Evolutionary conservation across 2,888 invertebrate genomes (phyloP), one percentile per base, ranked within the genome.

Genomic region (Pollenia griseotomentosa): DNA sequence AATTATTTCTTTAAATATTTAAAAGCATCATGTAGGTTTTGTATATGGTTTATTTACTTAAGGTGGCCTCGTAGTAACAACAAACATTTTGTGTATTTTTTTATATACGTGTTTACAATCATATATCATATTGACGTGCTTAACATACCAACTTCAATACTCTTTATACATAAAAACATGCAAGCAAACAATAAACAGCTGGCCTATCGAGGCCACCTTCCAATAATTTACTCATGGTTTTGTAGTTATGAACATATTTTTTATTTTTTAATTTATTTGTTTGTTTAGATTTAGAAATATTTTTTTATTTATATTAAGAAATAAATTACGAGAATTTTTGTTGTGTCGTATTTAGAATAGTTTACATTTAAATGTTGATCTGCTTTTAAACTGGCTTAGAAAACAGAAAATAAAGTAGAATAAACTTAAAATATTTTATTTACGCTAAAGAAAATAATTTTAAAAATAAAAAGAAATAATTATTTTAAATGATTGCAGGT

Each of bases 271-370:
- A 10, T 2, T 59, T 42, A 46, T 71, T 75, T 40, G n/a, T 70
- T 75, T 53, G 16, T 61, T 63, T 46, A 59, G 65, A 40, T 84
- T 74, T 79, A 79, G 66, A 84, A 53, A 44, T 83, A 71, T 83
- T 70, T 66, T 7, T 16, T 48, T 59, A 12, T 78, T 66, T 71
- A 63, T 61, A 11, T 73, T 73, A 81, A 73, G 84, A 84, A 84
- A 87, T 87, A 87, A 87, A 84, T 86, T 86, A 84, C 61, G 83
- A 77, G 80, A 33, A 33, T 33, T 33, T 70, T 61, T 74, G 6
- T 57, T 23, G 71, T 61, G 33, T 65, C 65, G 16, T 63, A 51
- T 63, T 63, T 46, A 55, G 53, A 80, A 73, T 65, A 73, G 71
- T 81, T 55, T 81, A 74, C 65, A 75, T 51, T 82, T n/a, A 51